Evolutionary conservation across 2,888 invertebrate genomes (phyloP).

Genomic region (Melieria picta): DNA sequence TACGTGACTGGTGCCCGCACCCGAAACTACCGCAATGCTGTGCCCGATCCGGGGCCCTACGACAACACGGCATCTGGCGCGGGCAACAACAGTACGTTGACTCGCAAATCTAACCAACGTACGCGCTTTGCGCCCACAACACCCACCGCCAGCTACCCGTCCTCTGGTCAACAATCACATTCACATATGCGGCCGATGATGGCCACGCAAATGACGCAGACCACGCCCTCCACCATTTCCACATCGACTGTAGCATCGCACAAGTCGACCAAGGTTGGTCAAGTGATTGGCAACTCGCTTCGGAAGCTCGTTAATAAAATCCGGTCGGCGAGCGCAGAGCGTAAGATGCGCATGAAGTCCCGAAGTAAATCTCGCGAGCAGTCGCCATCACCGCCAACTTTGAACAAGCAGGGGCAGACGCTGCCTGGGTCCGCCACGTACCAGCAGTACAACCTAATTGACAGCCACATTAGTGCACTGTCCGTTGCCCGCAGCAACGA

Average conservation of each 20-base stretch:
- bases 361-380: conserved; percentile 65
- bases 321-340: conserved; percentile 77
- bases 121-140: conserved; percentile 72
- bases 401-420: conserved; percentile 44
- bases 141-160: conserved; percentile 38
- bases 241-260: conserved; percentile 46
- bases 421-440: conserved; percentile 56
- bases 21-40: conserved; percentile 16
- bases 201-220: conserved; percentile 62
- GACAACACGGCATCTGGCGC: conserved; percentile 11
- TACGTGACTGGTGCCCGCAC: conserved; percentile 40
- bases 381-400: conserved; percentile 68
- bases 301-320: conserved; percentile 85
- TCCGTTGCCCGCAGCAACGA: conserved; percentile 33
- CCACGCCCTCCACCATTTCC: conserved; percentile 56
- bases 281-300: conserved; percentile 81
- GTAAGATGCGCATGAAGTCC: conserved; percentile 72
- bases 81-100: conserved; percentile 56
- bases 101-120: conserved; percentile 71
- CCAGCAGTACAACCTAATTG: conserved; percentile 67
- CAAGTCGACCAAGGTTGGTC: conserved; percentile 68
- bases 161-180: conserved; percentile 6
- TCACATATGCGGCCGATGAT: conserved; percentile 50
- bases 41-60: conserved; percentile 3
- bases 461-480: conserved; percentile 62